These are phyloP conservation scores for Micromys minutus DNA, from an alignment of 2,113 vertebrate genomes.

Conservation along the genomic window DNA sequence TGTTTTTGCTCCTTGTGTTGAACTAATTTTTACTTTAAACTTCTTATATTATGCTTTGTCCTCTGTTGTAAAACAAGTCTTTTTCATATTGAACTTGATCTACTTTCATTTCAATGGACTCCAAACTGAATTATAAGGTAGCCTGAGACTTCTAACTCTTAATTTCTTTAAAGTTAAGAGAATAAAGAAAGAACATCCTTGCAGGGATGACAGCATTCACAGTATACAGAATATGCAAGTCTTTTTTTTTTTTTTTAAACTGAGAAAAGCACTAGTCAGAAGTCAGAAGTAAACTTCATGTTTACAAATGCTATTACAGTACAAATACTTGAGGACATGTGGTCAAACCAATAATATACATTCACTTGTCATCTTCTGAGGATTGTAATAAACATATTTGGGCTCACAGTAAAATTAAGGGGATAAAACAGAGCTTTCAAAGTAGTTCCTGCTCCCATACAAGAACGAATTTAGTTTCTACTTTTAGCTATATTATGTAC, in stretches of 20 bases:
- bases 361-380: neutral
- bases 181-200: neutral
- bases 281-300: neutral
- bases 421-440: neutral
- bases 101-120: neutral
- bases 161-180: neutral
- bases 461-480: neutral
- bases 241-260: too few relatives aligned
- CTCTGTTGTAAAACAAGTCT: neutral
- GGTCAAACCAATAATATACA: neutral
- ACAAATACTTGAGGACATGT: neutral
- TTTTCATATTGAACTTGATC: neutral
- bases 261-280: neutral
- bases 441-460: neutral
- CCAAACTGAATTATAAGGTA: neutral
- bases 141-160: neutral
- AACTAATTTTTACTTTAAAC: neutral
- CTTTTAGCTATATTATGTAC: neutral
- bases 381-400: neutral
- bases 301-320: neutral
- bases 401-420: neutral
- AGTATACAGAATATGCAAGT: neutral
- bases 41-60: neutral
- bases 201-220: neutral
- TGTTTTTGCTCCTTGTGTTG: neutral